Evolutionary conservation across 2,113 vertebrate genomes (phyloP).

Genomic region (Peucedramus taeniatus): DNA sequence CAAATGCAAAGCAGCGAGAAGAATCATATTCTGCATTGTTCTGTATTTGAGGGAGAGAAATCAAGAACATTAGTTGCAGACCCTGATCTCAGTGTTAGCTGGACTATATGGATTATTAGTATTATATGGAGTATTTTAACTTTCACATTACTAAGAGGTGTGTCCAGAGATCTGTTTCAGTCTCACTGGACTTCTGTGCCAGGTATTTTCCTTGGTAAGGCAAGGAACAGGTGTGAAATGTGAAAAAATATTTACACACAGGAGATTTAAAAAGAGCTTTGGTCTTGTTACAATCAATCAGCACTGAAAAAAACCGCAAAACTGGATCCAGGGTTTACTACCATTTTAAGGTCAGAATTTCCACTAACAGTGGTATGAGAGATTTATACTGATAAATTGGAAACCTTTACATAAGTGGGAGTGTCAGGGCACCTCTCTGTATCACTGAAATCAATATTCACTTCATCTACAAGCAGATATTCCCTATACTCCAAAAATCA

Average conservation of each 20-base stretch:
- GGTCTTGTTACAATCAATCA: background rate
- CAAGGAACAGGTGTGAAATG: background rate
- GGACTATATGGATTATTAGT: background rate
- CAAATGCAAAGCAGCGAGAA: conserved; percentile 88
- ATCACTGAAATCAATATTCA: background rate
- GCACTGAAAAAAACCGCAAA: background rate
- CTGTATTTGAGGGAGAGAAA: conserved; percentile 66
- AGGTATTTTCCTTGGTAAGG: background rate
- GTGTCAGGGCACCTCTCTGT: background rate
- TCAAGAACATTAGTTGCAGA: background rate
- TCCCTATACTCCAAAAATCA: background rate
- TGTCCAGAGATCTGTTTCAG: background rate
- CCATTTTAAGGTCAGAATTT: background rate
- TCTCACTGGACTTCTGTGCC: background rate
- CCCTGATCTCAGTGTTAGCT: background rate
- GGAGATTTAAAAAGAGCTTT: background rate
- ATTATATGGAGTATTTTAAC: background rate
- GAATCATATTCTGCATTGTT: conserved; percentile 83
- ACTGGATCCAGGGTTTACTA: background rate
- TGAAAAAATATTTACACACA: background rate
- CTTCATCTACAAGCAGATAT: background rate
- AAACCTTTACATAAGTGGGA: background rate
- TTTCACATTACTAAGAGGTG: background rate
- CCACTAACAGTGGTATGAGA: background rate
- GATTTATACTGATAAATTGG: background rate